Base-by-base conservation (phyloP, 2,888 invertebrate species). In the Pandemis corylana region DNA sequence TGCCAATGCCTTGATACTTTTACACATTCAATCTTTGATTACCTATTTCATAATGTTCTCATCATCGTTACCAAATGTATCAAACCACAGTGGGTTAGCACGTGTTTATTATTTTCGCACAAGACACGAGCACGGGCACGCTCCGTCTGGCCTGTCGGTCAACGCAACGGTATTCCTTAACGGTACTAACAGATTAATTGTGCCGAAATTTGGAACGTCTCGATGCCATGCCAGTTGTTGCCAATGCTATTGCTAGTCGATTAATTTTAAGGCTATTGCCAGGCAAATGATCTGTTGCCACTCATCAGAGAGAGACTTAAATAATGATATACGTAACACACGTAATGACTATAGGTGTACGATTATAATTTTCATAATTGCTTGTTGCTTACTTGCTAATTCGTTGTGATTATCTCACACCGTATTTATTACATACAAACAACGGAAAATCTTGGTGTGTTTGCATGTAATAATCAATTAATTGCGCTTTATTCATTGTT, bases 181-280 rank as follows among this genome's bases (percentile, higher is more conserved):
- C 86, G 85, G 86, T 84, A 79, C 75, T 80, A 76, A 75, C 82
- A 79, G 81, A 82, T 85, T 85, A 84, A 85, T 86, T 82, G 84
- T 81, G 78, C 78, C 84, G 84, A 78, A 85, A 86, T 80, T 78
- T 73, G 76, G 69, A 61, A 72, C 76, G 70, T 76, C 76, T 67
- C 71, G 67, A 74, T 68, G 41, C 61, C 42, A 20, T 68, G 46
- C 51, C 51, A 20, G 59, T 70, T 53, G 56, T 62, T 53, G 56
- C 65, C 63, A 66, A 66, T 53, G 56, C 49, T 71, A 15, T 62
- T 68, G 62, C 68, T 68, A 46, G 66, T 53, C 44, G 66, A 70
- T 74, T 66, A 66, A 74, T 70, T 69, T 7, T 69, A 44, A 56
- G 7, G 63, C 65, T 49, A 64, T 68, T 67, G 41, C 13, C 42